Evolutionary conservation across 1,140 invertebrate species (phyloP).

Genomic region (Tetranychus cinnabarinus): DNA sequence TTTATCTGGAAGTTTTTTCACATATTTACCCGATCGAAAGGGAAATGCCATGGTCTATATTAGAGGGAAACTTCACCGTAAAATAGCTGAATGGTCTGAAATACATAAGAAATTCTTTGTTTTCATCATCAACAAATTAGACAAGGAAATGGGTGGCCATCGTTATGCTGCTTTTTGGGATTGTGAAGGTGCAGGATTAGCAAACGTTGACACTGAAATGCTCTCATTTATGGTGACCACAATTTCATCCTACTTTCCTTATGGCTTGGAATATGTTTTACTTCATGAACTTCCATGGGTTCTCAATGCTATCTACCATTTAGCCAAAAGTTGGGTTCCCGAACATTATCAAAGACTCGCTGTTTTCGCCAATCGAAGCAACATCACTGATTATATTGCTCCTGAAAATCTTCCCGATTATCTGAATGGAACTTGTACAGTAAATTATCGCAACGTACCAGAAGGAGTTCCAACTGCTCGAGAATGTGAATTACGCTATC

Average conservation of each 20-base stretch:
- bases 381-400: constrained; percentile 6
- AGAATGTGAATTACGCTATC: not conserved
- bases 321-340: constrained; percentile 1
- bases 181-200: not conserved
- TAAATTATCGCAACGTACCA: not conserved
- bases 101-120: not conserved
- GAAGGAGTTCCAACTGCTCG: not conserved
- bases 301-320: not conserved
- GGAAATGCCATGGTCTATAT: constrained; percentile 5
- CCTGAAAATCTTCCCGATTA: constrained; percentile 9
- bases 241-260: constrained; percentile 3
- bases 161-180: constrained; percentile 2
- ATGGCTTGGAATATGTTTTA: constrained; percentile 6
- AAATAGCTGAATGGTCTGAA: not conserved
- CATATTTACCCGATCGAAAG: not conserved
- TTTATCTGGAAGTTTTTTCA: not conserved
- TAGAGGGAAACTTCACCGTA: not conserved
- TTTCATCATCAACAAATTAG: not conserved
- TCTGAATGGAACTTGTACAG: constrained; percentile 6
- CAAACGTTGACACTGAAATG: constrained; percentile 4
- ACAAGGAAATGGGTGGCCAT: not conserved
- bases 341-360: not conserved
- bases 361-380: not conserved
- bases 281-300: constrained; percentile 9
- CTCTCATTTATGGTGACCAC: constrained; percentile 1